A percentile compares a stretch with the other conserved stretches of the same genome.
These are phyloP conservation scores for Pycnonotus jocosus DNA, from an alignment of 2,113 vertebrate genomes.

Conservation along the genomic window DNA sequence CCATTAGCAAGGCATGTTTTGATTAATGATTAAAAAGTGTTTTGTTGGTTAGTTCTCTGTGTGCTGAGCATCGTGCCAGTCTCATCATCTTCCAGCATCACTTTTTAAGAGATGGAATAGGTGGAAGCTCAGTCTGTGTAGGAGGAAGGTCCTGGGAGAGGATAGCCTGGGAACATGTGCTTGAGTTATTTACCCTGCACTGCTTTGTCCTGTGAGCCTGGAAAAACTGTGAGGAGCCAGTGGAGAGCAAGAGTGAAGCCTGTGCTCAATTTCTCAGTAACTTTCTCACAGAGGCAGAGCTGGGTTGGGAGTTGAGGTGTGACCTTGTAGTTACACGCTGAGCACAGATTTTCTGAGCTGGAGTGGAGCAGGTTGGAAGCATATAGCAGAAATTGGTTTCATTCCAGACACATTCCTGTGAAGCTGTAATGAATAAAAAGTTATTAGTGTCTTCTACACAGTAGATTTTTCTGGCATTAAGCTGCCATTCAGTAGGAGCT, in stretches of 20 bases:
- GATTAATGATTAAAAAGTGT: not conserved
- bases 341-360: not conserved
- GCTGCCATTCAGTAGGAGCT: not conserved
- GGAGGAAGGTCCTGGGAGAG: not conserved
- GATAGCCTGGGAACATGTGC: accelerated
- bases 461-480: not conserved
- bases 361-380: not conserved
- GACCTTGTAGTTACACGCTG: not conserved
- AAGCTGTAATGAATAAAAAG: not conserved
- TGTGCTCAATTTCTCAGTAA: not conserved
- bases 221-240: not conserved
- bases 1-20: not conserved
- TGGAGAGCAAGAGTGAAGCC: not conserved
- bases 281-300: not conserved
- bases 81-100: not conserved
- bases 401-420: not conserved
- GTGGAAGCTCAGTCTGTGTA: not conserved
- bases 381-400: not conserved
- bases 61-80: not conserved
- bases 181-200: not conserved
- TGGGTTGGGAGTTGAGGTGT: not conserved
- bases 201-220: not conserved
- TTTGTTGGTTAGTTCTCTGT: not conserved
- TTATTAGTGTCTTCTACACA: not conserved
- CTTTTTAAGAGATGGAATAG: not conserved